phyloP scores from a whole-genome alignment of 2,113 vertebrate genomes.

The Passerina amoena region DNA sequence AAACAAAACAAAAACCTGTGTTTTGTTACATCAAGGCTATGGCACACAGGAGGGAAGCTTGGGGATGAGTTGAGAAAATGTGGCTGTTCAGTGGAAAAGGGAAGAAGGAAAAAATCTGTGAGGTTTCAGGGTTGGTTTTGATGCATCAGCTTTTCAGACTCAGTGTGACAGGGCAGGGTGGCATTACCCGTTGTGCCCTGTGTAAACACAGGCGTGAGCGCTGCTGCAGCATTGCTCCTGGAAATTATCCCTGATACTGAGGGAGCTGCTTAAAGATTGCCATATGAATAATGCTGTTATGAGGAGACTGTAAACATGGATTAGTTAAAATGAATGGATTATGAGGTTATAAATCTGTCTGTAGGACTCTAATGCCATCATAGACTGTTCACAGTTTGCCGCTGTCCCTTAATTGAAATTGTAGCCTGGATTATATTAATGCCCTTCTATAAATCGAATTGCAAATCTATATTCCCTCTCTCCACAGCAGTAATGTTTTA shows the following conservation, averaged over 20 bases:
- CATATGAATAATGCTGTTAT: conserved; percentile 60
- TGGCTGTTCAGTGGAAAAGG: background rate
- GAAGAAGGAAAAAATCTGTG: background rate
- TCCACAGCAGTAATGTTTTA: conserved; percentile 9
- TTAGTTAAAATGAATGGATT: conserved; percentile 64
- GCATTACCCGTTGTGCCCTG: accelerated
- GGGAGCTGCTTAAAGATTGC: conserved; percentile 44
- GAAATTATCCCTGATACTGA: conserved; percentile 40
- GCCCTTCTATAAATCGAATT: conserved; percentile 54
- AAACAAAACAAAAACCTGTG: background rate
- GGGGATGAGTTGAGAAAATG: background rate
- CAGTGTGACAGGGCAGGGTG: background rate
- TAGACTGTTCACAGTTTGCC: conserved; percentile 51
- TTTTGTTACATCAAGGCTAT: background rate
- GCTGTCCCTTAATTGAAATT: conserved; percentile 65
- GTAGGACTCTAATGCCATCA: conserved; percentile 58
- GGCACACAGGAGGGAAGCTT: background rate
- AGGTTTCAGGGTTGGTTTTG: background rate
- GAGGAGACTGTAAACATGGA: conserved; percentile 67
- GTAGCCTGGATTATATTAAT: conserved; percentile 60
- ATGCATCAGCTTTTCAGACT: background rate
- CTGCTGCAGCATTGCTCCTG: background rate
- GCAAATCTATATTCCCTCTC: conserved; percentile 29
- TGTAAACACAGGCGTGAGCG: accelerated
- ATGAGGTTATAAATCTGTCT: conserved; percentile 66